Percentiles rank a stretch among this genome's conserved stretches.
phyloP scores from a whole-genome alignment of 2,113 vertebrate genomes.

The Sorex araneus region DNA sequence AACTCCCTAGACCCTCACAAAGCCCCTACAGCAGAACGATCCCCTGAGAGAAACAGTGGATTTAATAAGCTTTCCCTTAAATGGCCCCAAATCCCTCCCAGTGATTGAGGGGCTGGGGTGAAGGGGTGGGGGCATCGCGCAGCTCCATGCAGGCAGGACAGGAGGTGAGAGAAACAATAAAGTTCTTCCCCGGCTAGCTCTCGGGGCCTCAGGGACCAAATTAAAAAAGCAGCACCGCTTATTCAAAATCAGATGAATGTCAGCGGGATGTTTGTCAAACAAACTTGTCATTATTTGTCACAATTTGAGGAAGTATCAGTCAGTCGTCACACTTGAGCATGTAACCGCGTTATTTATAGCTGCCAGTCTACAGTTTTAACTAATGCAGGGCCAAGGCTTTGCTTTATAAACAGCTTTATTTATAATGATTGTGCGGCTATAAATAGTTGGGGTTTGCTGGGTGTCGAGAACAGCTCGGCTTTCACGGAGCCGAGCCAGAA shows the following conservation, averaged over 20 bases:
- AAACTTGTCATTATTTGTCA: conserved; percentile 86
- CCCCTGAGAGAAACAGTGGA: conserved; percentile 67
- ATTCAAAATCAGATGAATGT: conserved; percentile 85
- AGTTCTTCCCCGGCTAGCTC: conserved; percentile 63
- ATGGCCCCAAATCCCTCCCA: conserved; percentile 78
- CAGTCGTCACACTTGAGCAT: conserved; percentile 73
- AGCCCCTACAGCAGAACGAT: conserved; percentile 69
- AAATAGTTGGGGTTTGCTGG: conserved; percentile 72
- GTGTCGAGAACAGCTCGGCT: conserved; percentile 13
- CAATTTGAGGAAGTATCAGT: conserved; percentile 82
- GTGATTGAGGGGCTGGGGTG: conserved; percentile 60
- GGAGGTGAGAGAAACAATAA: conserved; percentile 64
- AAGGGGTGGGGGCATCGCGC: not conserved
- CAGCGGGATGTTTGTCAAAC: conserved; percentile 85
- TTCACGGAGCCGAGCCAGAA: not conserved
- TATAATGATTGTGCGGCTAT: conserved; percentile 79
- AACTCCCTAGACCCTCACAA: conserved; percentile 70
- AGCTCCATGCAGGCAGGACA: not conserved
- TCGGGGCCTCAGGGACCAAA: conserved; percentile 81
- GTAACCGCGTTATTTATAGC: conserved; percentile 82
- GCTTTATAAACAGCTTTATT: conserved; percentile 79
- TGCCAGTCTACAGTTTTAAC: conserved; percentile 76
- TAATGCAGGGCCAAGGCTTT: conserved; percentile 63
- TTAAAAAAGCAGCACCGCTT: conserved; percentile 78
- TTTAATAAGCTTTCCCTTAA: conserved; percentile 83